These are phyloP conservation scores for Danionella cerebrum DNA, from an alignment of 2,113 vertebrate genomes.

Conservation along the genomic window DNA sequence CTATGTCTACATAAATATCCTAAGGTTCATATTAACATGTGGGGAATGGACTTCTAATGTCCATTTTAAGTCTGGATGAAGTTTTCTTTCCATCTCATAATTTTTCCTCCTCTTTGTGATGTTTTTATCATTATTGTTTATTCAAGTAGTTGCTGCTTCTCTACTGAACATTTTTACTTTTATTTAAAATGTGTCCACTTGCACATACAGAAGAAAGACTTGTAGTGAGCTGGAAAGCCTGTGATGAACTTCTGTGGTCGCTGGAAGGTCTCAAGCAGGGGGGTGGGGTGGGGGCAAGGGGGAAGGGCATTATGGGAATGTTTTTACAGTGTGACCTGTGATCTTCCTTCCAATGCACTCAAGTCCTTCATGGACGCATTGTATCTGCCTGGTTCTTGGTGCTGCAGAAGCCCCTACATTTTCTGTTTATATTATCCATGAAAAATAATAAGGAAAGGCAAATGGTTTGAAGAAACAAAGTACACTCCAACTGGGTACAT, in stretches of 20 bases:
- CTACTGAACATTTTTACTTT: background rate
- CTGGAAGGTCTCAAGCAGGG: constrained; percentile 41
- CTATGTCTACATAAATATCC: too few relatives aligned
- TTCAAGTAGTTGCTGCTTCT: background rate
- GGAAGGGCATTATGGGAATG: constrained; percentile 65
- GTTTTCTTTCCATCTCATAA: too few relatives aligned
- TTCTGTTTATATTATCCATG: too few relatives aligned
- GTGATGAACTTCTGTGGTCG: constrained; percentile 19
- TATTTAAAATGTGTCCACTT: too few relatives aligned
- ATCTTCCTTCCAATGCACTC: constrained; percentile 66
- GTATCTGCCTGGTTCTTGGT: constrained; percentile 44
- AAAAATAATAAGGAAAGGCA: too few relatives aligned
- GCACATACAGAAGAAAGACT: constrained; percentile 12
- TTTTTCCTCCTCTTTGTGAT: too few relatives aligned
- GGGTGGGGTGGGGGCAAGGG: constrained; percentile 32
- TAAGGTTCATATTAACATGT: too few relatives aligned
- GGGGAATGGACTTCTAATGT: too few relatives aligned
- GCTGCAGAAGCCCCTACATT: background rate
- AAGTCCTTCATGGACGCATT: constrained; percentile 47
- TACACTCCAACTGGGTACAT: too few relatives aligned
- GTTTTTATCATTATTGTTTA: background rate
- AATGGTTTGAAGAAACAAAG: too few relatives aligned
- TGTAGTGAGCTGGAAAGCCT: constrained; percentile 14
- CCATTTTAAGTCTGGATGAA: too few relatives aligned
- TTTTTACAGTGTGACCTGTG: constrained; percentile 68